These are phyloP conservation scores for Xanthorhoe spadicearia DNA, from an alignment of 2,888 invertebrate genomes.

Conservation along the genomic window DNA sequence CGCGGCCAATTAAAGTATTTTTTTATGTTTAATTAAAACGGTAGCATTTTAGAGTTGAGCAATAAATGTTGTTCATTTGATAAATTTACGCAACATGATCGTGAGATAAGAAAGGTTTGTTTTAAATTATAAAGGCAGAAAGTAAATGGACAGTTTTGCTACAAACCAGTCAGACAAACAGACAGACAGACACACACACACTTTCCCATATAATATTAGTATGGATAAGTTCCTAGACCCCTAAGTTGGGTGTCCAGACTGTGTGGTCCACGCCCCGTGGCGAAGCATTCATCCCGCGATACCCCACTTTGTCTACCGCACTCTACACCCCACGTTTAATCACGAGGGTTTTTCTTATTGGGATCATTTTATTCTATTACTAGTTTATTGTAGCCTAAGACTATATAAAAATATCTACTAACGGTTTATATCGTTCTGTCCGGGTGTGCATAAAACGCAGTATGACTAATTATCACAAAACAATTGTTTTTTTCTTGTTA, in stretches of 20 bases:
- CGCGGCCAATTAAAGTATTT: constrained; percentile 60
- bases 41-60: constrained; percentile 66
- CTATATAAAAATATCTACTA: not conserved
- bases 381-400: not conserved
- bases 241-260: constrained; percentile 39
- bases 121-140: constrained; percentile 2
- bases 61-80: constrained; percentile 43
- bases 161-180: no score
- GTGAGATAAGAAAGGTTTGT: constrained; percentile 23
- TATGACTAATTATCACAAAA: no score
- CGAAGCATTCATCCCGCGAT: constrained; percentile 51
- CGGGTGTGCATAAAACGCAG: no score
- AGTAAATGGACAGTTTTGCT: not conserved
- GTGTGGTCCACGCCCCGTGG: constrained; percentile 58
- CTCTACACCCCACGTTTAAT: constrained; percentile 39
- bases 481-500: no score
- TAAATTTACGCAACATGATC: constrained; percentile 33
- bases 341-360: constrained; percentile 22
- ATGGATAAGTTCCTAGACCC: constrained; percentile 1
- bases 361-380: not conserved
- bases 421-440: no score
- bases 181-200: no score
- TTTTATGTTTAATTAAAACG: constrained; percentile 70
- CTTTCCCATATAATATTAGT: no score
- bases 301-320: constrained; percentile 37